phyloP scores from a whole-genome alignment of 2,113 vertebrate species.

The Salvator merianae region DNA sequence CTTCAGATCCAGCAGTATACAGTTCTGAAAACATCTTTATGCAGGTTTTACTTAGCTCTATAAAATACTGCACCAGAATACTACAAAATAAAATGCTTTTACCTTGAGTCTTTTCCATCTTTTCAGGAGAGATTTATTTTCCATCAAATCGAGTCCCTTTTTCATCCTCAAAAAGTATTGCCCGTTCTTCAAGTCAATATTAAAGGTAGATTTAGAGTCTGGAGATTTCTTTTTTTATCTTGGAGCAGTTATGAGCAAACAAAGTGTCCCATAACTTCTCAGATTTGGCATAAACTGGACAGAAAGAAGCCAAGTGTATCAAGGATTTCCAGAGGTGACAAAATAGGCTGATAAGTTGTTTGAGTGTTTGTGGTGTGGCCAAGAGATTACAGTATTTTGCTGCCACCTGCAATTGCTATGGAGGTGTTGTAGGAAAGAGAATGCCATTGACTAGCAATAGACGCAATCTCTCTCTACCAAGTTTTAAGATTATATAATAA shows the following conservation, averaged over 20 bases:
- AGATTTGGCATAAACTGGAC: not conserved
- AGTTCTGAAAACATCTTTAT: constrained; percentile 27
- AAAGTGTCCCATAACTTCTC: constrained; percentile 15
- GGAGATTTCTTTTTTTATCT: not conserved
- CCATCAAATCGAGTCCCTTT: constrained; percentile 13
- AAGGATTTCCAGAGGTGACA: not conserved
- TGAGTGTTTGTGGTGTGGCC: not conserved
- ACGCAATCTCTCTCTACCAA: not conserved
- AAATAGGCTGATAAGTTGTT: not conserved
- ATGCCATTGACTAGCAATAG: not conserved
- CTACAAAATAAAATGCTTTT: constrained; percentile 1
- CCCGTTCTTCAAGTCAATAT: constrained; percentile 16
- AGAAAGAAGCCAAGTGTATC: not conserved
- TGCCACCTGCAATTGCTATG: too few relatives aligned
- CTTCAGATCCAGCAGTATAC: constrained; percentile 4
- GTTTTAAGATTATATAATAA: not conserved
- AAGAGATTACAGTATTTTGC: too few relatives aligned
- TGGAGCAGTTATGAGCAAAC: not conserved
- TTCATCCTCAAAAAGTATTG: constrained; percentile 11
- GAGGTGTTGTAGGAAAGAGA: too few relatives aligned
- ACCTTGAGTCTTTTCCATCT: constrained; percentile 7
- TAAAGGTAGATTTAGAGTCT: constrained; percentile 19
- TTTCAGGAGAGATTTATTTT: constrained; percentile 16
- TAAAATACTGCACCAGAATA: constrained; percentile 24
- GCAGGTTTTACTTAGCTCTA: not conserved